Conservation (phyloP, 2,113 vertebrate genomes). For the Neogale vison region DNA sequence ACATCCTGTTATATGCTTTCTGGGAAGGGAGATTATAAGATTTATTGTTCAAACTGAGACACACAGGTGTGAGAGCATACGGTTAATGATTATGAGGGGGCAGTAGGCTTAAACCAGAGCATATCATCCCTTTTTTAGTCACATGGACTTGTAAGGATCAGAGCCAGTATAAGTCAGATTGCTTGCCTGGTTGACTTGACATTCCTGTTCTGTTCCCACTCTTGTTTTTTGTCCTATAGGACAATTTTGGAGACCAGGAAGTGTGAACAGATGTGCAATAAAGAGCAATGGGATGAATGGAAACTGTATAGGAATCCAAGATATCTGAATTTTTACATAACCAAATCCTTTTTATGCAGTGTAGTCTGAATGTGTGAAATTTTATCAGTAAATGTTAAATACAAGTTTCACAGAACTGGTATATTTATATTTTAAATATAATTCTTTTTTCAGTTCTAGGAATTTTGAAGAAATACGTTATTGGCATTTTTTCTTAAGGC, state of each 20-base stretch:
- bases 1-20: slow-evolving; percentile 3
- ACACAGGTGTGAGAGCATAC: neutral
- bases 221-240: slow-evolving; percentile 23
- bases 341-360: neutral
- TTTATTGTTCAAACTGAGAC: slow-evolving; percentile 25
- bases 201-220: neutral
- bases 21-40: neutral
- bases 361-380: neutral
- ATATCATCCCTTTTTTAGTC: neutral
- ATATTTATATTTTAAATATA: slow-evolving; percentile 29
- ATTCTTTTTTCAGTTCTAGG: slow-evolving; percentile 3
- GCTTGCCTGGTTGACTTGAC: neutral
- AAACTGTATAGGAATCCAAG: slow-evolving; percentile 1
- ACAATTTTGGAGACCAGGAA: neutral
- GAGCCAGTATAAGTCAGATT: neutral
- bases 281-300: neutral
- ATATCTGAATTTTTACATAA: slow-evolving; percentile 40
- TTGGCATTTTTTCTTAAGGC: slow-evolving; percentile 4
- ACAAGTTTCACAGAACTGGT: neutral
- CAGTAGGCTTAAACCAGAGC: neutral
- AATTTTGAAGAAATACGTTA: slow-evolving; percentile 35
- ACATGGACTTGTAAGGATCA: neutral
- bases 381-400: slow-evolving; percentile 48
- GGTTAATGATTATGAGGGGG: neutral
- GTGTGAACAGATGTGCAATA: neutral